Percentiles rank a stretch among this genome's conserved stretches.
These are phyloP conservation scores for Temnothorax ravouxi DNA, from an alignment of 2,888 invertebrate genomes.

Conservation along the genomic window DNA sequence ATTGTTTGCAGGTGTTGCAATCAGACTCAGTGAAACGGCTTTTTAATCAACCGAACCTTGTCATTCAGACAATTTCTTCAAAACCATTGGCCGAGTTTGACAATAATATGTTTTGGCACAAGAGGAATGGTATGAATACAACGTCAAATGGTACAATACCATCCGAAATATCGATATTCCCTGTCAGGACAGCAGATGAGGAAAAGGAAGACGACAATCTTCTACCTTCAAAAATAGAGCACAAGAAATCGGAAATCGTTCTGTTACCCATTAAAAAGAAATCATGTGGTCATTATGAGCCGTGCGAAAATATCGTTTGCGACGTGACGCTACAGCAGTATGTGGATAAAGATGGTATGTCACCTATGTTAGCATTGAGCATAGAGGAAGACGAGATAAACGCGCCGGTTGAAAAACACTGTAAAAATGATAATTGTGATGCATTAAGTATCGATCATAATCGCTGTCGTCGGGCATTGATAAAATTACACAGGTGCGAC, in stretches of 20 bases:
- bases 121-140: slow-evolving; percentile 64
- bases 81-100: slow-evolving; percentile 55
- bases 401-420: slow-evolving; percentile 81
- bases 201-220: slow-evolving; percentile 74
- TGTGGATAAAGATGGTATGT: slow-evolving; percentile 76
- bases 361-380: slow-evolving; percentile 79
- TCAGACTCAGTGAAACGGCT: slow-evolving; percentile 82
- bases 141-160: slow-evolving; percentile 34
- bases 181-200: slow-evolving; percentile 59
- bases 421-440: slow-evolving; percentile 75
- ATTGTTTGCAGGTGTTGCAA: slow-evolving; percentile 78
- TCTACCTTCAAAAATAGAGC: slow-evolving; percentile 82
- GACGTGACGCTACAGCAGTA: slow-evolving; percentile 81
- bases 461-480: slow-evolving; percentile 79
- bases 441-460: slow-evolving; percentile 84
- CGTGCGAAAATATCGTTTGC: slow-evolving; percentile 82
- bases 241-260: slow-evolving; percentile 81
- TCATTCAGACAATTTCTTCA: slow-evolving; percentile 79
- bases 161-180: slow-evolving; percentile 74
- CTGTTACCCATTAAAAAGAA: slow-evolving; percentile 79
- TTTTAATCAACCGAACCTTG: slow-evolving; percentile 82
- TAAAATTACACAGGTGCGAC: slow-evolving; percentile 74
- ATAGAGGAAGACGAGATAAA: slow-evolving; percentile 81
- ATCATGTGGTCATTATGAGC: slow-evolving; percentile 81
- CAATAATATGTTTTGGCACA: slow-evolving; percentile 53